Conservation (phyloP, 2,888 invertebrate genomes). For the Oxyteleia sp. region DNA sequence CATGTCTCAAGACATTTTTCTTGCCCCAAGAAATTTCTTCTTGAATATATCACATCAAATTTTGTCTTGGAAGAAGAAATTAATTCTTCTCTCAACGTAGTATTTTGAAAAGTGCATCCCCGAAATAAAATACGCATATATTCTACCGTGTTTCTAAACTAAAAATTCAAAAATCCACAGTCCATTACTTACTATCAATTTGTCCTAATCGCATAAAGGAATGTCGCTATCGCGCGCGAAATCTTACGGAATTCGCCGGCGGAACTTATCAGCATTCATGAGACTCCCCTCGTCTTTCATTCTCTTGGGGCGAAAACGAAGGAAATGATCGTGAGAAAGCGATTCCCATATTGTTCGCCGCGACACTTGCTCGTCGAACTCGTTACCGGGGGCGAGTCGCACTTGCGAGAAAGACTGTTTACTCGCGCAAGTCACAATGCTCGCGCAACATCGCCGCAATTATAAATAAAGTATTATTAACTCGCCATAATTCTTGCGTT, state of each 20-base stretch:
- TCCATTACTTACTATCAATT: slow-evolving; percentile 60
- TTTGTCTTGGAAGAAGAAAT: too few relatives aligned
- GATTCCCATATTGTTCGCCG: slow-evolving; percentile 54
- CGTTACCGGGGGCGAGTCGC: slow-evolving; percentile 45
- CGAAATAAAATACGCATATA: too few relatives aligned
- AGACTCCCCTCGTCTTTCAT: slow-evolving; percentile 43
- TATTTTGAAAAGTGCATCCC: too few relatives aligned
- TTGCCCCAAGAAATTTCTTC: too few relatives aligned
- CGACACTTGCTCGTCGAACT: slow-evolving; percentile 53
- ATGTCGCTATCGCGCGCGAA: slow-evolving; percentile 48
- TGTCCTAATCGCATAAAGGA: slow-evolving; percentile 64
- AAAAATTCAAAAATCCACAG: slow-evolving; percentile 16
- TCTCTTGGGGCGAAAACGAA: slow-evolving; percentile 42
- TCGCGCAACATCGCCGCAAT: slow-evolving; percentile 79
- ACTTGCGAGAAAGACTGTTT: slow-evolving; percentile 30
- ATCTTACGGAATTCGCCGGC: slow-evolving; percentile 54
- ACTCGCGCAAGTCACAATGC: slow-evolving; percentile 53
- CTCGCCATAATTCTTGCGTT: slow-evolving; percentile 86
- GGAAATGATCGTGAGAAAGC: slow-evolving; percentile 67
- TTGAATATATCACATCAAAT: too few relatives aligned
- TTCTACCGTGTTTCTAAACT: not conserved
- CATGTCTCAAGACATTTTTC: too few relatives aligned
- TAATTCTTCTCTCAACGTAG: too few relatives aligned
- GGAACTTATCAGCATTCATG: slow-evolving; percentile 63
- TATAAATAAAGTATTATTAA: slow-evolving; percentile 87